phyloP scores from a whole-genome alignment of 1,140 invertebrate genomes.

The Cydia amplana region DNA sequence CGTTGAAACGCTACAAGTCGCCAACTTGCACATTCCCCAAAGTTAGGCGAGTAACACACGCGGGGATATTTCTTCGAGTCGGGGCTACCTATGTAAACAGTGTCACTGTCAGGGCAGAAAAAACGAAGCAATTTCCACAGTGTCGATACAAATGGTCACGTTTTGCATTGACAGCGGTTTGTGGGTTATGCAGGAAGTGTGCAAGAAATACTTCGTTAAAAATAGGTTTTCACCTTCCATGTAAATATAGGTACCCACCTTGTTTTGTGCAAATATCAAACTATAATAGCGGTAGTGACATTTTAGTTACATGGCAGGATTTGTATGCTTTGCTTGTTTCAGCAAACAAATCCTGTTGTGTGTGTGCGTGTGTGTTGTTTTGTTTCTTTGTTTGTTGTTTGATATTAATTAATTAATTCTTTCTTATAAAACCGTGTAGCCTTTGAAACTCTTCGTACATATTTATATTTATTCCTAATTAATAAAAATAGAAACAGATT shows the following conservation, averaged over 20 bases:
- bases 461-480: too few relatives aligned
- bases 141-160: conserved; percentile 41
- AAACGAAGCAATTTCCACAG: conserved; percentile 64
- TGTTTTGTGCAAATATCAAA: too few relatives aligned
- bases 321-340: too few relatives aligned
- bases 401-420: too few relatives aligned
- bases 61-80: conserved; percentile 59
- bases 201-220: background rate
- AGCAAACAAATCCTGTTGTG: too few relatives aligned
- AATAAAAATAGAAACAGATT: too few relatives aligned
- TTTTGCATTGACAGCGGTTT: conserved; percentile 27
- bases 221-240: background rate
- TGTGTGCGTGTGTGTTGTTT: too few relatives aligned
- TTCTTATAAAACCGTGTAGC: too few relatives aligned
- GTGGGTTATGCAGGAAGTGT: conserved; percentile 12
- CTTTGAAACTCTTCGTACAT: too few relatives aligned
- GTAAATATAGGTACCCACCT: background rate
- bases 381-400: too few relatives aligned
- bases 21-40: conserved; percentile 34
- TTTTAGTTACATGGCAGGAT: too few relatives aligned
- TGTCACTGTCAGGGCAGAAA: conserved; percentile 55
- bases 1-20: background rate
- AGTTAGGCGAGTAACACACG: conserved; percentile 49
- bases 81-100: conserved; percentile 60
- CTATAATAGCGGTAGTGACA: too few relatives aligned